These are phyloP conservation scores for Drosophila siamana DNA, from an alignment of 2,888 invertebrate genomes.

Conservation along the genomic window DNA sequence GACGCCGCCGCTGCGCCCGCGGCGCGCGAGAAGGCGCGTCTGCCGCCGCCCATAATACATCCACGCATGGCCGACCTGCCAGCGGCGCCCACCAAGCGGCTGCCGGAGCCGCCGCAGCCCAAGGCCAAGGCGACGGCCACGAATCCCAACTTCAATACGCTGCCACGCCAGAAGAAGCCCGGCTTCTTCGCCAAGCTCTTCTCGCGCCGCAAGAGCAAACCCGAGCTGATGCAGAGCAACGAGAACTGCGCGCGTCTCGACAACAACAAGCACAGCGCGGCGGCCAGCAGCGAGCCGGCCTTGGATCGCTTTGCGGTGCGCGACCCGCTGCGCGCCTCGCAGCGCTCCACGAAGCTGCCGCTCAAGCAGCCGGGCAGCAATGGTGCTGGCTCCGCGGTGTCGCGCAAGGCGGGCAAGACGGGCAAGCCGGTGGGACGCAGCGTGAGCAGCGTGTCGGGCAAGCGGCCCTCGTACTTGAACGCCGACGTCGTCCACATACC, in stretches of 20 bases:
- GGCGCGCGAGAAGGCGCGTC: conserved; percentile 50
- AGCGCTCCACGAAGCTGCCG: conserved; percentile 81
- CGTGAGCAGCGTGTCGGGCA: conserved; percentile 88
- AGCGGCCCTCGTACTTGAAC: conserved; percentile 87
- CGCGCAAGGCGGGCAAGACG: conserved; percentile 55
- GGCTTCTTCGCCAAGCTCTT: conserved; percentile 89
- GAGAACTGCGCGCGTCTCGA: conserved; percentile 59
- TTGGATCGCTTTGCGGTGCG: conserved; percentile 78
- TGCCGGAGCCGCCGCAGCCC: conserved; percentile 86
- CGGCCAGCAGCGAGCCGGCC: conserved; percentile 82
- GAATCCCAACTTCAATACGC: conserved; percentile 81
- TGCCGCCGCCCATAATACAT: conserved; percentile 83
- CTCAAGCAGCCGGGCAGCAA: conserved; percentile 51
- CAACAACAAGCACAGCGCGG: conserved; percentile 71
- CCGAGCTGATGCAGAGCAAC: conserved; percentile 82
- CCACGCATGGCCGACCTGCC: conserved; percentile 83
- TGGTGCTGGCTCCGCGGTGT: neutral
- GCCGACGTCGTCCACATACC: conserved; percentile 89
- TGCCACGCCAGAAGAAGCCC: conserved; percentile 88
- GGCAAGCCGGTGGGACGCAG: conserved; percentile 87
- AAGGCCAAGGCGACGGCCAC: conserved; percentile 78
- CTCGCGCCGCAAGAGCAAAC: conserved; percentile 87
- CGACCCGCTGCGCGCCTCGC: conserved; percentile 81
- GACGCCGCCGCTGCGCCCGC: conserved; percentile 19
- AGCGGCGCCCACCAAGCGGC: conserved; percentile 86